These are phyloP conservation scores for Molorchus minor DNA, from an alignment of 2,888 invertebrate genomes.

Conservation along the genomic window DNA sequence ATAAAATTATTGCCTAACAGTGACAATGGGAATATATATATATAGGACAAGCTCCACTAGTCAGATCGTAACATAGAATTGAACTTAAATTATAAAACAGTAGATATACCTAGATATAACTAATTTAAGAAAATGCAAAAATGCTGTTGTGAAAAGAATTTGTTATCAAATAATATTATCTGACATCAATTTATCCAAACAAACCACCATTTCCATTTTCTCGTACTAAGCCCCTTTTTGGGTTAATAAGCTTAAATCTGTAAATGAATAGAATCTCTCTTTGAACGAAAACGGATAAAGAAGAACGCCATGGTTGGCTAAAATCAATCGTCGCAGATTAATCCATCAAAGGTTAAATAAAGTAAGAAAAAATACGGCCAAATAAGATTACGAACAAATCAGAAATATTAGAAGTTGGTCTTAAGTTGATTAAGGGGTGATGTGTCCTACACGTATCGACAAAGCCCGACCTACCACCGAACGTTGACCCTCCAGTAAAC, in stretches of 20 bases:
- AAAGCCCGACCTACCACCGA: slow-evolving; percentile 9
- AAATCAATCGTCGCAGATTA: slow-evolving; percentile 27
- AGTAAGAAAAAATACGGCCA: slow-evolving; percentile 36
- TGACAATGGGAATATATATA: too few species aligned
- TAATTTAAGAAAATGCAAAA: too few species aligned
- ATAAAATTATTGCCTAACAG: too few species aligned
- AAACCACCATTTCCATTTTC: background rate
- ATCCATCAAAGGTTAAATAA: slow-evolving; percentile 34
- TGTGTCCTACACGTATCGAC: slow-evolving; percentile 21
- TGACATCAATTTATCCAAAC: too few species aligned
- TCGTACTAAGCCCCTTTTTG: background rate
- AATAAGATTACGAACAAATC: slow-evolving; percentile 44
- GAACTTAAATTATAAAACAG: too few species aligned
- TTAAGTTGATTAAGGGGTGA: slow-evolving; percentile 39
- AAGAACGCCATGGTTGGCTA: background rate
- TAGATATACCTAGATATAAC: too few species aligned
- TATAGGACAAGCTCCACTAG: too few species aligned
- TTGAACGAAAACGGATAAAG: slow-evolving; percentile 1
- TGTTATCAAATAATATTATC: too few species aligned
- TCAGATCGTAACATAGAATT: too few species aligned
- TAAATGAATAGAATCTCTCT: background rate
- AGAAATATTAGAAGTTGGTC: slow-evolving; percentile 41
- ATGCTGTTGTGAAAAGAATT: too few species aligned
- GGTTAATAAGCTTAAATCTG: background rate
- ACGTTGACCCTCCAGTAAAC: slow-evolving; percentile 19